phyloP scores from a whole-genome alignment of 2,113 vertebrate genomes.

The Ceuthmochares aereus region DNA sequence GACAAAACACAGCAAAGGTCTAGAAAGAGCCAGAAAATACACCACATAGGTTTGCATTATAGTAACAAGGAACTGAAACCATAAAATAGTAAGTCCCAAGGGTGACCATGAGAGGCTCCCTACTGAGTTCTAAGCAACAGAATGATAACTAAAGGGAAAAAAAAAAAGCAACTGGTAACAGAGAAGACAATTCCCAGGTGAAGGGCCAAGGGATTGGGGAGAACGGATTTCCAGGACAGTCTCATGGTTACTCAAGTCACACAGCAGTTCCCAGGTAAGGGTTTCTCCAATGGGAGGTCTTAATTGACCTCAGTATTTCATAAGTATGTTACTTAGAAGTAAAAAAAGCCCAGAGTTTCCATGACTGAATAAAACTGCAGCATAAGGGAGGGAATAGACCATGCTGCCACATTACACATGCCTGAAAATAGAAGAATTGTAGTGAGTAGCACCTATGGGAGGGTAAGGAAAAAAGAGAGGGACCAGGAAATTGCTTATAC shows the following conservation, averaged over 20 bases:
- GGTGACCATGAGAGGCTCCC: neutral
- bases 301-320: neutral
- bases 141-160: neutral
- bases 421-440: neutral
- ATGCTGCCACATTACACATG: neutral
- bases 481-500: neutral
- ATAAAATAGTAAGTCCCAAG: neutral
- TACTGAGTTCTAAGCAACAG: neutral
- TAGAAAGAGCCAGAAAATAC: neutral
- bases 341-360: neutral
- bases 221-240: neutral
- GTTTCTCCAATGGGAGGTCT: neutral
- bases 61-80: neutral
- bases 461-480: neutral
- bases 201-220: neutral
- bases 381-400: neutral
- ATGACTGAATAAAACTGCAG: accelerated
- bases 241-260: neutral
- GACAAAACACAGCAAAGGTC: neutral
- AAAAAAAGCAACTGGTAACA: neutral
- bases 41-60: neutral
- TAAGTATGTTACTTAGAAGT: neutral
- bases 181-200: neutral
- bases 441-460: neutral
- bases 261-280: neutral